Percentiles rank a stretch among this genome's conserved stretches.
These are phyloP conservation scores for Toxotes jaculatrix DNA, from an alignment of 2,113 vertebrate species.

Conservation along the genomic window DNA sequence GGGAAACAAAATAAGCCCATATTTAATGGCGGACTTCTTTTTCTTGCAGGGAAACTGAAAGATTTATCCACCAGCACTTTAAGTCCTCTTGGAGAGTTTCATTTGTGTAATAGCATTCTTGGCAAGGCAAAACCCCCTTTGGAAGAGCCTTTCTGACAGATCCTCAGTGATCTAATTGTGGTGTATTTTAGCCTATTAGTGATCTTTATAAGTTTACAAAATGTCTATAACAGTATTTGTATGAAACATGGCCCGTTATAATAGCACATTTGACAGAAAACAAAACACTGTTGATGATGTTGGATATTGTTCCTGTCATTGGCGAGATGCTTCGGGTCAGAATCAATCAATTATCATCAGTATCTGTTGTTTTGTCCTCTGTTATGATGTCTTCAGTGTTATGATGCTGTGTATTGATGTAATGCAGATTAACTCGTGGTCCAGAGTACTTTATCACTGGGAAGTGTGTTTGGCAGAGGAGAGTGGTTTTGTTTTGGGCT, in stretches of 20 bases:
- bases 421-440: slow-evolving; percentile 40
- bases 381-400: slow-evolving; percentile 44
- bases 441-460: slow-evolving; percentile 17
- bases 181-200: slow-evolving; percentile 52
- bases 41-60: slow-evolving; percentile 32
- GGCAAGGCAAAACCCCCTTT: slow-evolving; percentile 50
- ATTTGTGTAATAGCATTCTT: slow-evolving; percentile 75
- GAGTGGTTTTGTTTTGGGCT: slow-evolving; percentile 33
- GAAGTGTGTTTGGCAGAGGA: slow-evolving; percentile 13
- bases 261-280: slow-evolving; percentile 44
- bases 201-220: slow-evolving; percentile 50
- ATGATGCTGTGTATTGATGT: slow-evolving; percentile 28
- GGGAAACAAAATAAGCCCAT: background rate
- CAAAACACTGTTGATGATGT: slow-evolving; percentile 30
- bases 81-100: slow-evolving; percentile 58
- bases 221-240: slow-evolving; percentile 28
- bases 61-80: slow-evolving; percentile 54
- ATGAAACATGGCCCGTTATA: slow-evolving; percentile 26
- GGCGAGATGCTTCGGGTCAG: slow-evolving; percentile 5
- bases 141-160: slow-evolving; percentile 42
- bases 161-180: slow-evolving; percentile 65
- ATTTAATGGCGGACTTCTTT: background rate
- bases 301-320: slow-evolving; percentile 35
- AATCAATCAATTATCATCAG: slow-evolving; percentile 30
- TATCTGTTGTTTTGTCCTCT: slow-evolving; percentile 29